Base-by-base conservation (phyloP, 2,888 invertebrate species). In the Cryptosula pallasiana region DNA sequence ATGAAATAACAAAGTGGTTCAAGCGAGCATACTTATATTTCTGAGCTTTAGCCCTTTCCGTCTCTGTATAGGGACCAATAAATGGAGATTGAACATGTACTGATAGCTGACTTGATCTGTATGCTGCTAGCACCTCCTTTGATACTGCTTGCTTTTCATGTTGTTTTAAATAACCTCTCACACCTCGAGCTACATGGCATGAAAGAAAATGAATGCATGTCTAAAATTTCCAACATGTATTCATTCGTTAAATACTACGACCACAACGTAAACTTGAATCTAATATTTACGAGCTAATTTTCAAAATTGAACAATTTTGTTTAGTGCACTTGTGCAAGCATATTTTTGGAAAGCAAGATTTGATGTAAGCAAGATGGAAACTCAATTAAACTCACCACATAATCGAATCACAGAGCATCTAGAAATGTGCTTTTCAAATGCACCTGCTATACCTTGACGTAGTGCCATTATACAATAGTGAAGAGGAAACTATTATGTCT, bases 21-120 rank as follows among this genome's bases (percentile, higher is more conserved):
- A n/a, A n/a, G n/a, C n/a, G n/a, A n/a, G n/a, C 73, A 35, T 71
- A 76, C 76, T 75, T 76, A 70, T 72, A 76, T 27, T 75, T 73
- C 58, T 73, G 71, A 25, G 76, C 75, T 35, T 75, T 73, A 29
- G 23, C 34, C 34, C 20, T 20, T 20, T 69, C 9, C 3, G 36
- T 32, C 35, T 23, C 29, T 5, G 5, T 70, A 32, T 69, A 69
- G 35, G 36, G 36, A 71, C 69, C 57, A 25, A 63, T 63, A 63
- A 32, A 27, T 29, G 63, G 63, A 25, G 63, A 63, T 9, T 20
- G 69, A 35, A 29, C 34, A 35, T 73, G 35, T 5, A 35, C 45
- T 20, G 55, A 36, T 20, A 74, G 55, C 16, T 55, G 27, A 16
- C 72, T 74, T 29, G 57, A 55, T 55, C 75, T 35, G 71, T 74